A percentile compares a stretch with the other conserved stretches of the same genome.
Conservation (phyloP, 53 echinoderm and acorn worm species). For the Mesocentrotus franciscanus region DNA sequence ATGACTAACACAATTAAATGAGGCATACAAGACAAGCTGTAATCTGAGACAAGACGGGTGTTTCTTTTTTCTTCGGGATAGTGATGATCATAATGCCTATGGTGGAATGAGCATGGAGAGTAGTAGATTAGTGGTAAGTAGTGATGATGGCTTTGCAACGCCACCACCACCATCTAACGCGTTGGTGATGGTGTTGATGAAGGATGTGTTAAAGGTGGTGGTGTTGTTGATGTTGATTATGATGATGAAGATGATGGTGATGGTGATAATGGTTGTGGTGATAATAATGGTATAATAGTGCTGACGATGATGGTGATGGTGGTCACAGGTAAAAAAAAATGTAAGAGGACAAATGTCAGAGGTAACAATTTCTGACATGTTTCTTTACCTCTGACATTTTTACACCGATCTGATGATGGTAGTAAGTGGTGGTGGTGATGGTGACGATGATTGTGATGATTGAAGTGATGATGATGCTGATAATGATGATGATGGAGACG, state of each 20-base stretch:
- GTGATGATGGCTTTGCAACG: too few relatives aligned
- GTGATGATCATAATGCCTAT: neutral
- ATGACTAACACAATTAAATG: neutral
- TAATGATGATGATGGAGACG: neutral
- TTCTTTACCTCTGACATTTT: too few relatives aligned
- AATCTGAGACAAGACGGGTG: neutral
- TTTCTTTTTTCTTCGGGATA: neutral
- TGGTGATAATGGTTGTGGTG: neutral
- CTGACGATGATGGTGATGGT: constrained; percentile 1
- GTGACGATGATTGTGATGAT: neutral
- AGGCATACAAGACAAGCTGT: neutral
- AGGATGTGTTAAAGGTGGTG: neutral
- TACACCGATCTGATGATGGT: neutral
- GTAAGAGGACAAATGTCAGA: too few relatives aligned
- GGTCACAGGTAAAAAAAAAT: neutral
- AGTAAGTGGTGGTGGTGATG: neutral
- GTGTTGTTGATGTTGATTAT: neutral
- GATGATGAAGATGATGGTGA: constrained; percentile 26
- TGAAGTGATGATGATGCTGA: neutral
- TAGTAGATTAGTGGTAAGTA: too few relatives aligned
- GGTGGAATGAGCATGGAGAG: too few relatives aligned
- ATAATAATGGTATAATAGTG: neutral
- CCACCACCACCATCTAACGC: too few relatives aligned
- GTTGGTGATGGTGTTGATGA: constrained; percentile 10
- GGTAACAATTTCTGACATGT: too few relatives aligned